A percentile compares a stretch with the other conserved stretches of the same genome.
These are phyloP conservation scores for Corvus moneduloides DNA, from an alignment of 2,113 vertebrate genomes.

Conservation along the genomic window DNA sequence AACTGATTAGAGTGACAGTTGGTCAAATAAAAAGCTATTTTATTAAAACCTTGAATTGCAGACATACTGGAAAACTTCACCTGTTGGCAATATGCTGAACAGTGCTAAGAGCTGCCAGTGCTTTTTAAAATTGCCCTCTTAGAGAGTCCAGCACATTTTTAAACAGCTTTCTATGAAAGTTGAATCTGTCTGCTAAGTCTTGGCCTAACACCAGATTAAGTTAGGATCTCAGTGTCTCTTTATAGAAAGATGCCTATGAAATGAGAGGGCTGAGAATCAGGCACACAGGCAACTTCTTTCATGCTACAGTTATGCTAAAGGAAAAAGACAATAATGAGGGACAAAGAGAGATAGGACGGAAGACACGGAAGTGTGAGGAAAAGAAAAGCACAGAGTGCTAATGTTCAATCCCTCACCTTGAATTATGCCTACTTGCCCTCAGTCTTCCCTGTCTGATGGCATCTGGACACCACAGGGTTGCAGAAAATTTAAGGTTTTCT, in stretches of 20 bases:
- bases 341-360: not conserved
- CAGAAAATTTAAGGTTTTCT: not conserved
- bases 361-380: not conserved
- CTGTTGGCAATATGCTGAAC: not conserved
- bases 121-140: not conserved
- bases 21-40: slow-evolving; percentile 50
- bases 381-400: not conserved
- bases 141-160: not conserved
- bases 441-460: not conserved
- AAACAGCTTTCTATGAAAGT: not conserved
- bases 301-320: not conserved
- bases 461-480: not conserved
- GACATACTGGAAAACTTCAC: slow-evolving; percentile 13
- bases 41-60: slow-evolving; percentile 42
- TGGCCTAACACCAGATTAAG: not conserved
- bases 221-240: not conserved
- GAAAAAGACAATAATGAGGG: not conserved
- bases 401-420: not conserved
- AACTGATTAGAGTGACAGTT: slow-evolving; percentile 58
- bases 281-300: not conserved
- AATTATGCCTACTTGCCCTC: not conserved
- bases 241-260: not conserved
- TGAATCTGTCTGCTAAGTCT: not conserved
- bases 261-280: not conserved
- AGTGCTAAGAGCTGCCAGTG: not conserved